Evolutionary conservation across 2,113 vertebrate species (phyloP).

Genomic region (Xiphorhynchus elegans): DNA sequence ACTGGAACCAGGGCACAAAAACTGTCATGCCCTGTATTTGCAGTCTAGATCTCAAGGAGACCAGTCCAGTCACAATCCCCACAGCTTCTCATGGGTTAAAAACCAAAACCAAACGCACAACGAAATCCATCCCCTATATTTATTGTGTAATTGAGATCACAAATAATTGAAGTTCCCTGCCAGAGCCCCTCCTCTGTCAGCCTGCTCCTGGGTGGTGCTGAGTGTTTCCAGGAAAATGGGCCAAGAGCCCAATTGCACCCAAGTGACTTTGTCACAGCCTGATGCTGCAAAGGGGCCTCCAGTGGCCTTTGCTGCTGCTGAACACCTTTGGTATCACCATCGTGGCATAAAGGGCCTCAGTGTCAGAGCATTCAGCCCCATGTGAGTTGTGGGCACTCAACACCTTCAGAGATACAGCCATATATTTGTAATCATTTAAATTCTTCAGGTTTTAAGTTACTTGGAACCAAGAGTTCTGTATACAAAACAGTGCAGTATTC

Average conservation of each 20-base stretch:
- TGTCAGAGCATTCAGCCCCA: background rate
- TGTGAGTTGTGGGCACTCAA: background rate
- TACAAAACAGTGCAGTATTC: slow-evolving; percentile 52
- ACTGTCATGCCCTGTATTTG: background rate
- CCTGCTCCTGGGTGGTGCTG: background rate
- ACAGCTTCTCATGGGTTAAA: background rate
- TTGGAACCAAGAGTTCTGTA: slow-evolving; percentile 25
- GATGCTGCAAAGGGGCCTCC: background rate
- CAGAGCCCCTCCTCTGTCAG: background rate
- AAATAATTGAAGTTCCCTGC: background rate
- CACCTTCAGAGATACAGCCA: background rate
- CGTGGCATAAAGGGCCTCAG: background rate
- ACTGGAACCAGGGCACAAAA: background rate
- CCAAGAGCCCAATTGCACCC: background rate
- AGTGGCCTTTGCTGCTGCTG: background rate
- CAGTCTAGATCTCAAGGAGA: background rate
- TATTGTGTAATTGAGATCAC: background rate
- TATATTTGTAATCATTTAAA: slow-evolving; percentile 11
- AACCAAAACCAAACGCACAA: background rate
- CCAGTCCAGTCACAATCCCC: background rate
- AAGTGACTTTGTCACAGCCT: background rate
- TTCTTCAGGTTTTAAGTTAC: slow-evolving; percentile 61
- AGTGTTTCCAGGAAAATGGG: background rate
- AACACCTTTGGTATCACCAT: background rate
- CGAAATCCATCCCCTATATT: background rate